Evolutionary conservation across 2,888 invertebrate genomes (phyloP).

Genomic region (Calameuta filiformis): DNA sequence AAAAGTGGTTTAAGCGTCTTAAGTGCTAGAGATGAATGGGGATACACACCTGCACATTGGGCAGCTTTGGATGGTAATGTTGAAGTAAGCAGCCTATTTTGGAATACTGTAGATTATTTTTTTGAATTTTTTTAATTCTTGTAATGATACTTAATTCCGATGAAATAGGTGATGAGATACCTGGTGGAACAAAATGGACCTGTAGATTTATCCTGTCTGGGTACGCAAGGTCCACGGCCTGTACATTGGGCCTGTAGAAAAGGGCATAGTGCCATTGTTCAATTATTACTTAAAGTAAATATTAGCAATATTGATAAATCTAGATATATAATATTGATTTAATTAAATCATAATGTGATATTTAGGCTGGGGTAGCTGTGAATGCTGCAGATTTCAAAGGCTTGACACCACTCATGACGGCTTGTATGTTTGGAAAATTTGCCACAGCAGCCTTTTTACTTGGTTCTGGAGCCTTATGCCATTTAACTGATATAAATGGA

Average conservation of each 20-base stretch:
- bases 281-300: constrained; percentile 70
- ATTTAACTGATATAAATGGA: constrained; percentile 90
- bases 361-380: constrained; percentile 85
- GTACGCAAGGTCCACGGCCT: constrained; percentile 89
- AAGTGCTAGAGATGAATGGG: constrained; percentile 88
- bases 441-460: constrained; percentile 90
- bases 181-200: constrained; percentile 86
- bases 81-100: constrained; percentile 66
- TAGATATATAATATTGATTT: neutral
- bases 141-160: neutral
- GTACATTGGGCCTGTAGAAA: constrained; percentile 96
- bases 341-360: neutral
- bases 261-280: constrained; percentile 90
- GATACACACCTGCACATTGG: constrained; percentile 95
- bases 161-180: constrained; percentile 77
- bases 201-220: constrained; percentile 86
- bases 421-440: constrained; percentile 92
- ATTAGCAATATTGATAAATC: constrained; percentile 2
- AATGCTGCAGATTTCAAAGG: constrained; percentile 92
- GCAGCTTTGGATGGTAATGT: constrained; percentile 90
- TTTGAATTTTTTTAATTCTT: neutral
- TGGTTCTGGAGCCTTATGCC: constrained; percentile 89
- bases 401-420: constrained; percentile 89
- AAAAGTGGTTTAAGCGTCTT: constrained; percentile 79
- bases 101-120: neutral